Base-by-base conservation (phyloP, 92 coral and sea anemone genomes). In the Desmophyllum pertusum region DNA sequence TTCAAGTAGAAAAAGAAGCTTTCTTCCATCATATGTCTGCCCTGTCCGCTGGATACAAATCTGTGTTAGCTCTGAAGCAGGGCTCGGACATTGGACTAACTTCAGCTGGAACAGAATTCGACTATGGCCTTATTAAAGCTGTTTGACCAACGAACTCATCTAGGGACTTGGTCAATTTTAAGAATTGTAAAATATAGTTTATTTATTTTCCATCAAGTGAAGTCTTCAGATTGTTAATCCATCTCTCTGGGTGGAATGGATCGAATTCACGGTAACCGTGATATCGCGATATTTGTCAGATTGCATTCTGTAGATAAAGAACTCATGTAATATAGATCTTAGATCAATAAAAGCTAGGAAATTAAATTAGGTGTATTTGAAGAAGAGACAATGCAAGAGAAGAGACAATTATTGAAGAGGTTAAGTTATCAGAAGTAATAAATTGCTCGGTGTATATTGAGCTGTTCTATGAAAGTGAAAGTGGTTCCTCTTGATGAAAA, bases 21-120 rank as follows among this genome's bases (percentile, higher is more conserved):
- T 97, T 97, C 78, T 97, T 97, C 80, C 97, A 97, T 70, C 99
- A 97, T 39, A 94, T 97, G 91, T 97, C 99, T 6, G 99, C 98
- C 2, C 77, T 97, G 66, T 97, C 98, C 3, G 99, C 98, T 50
- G 99, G 99, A 36, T 97, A 97, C 80, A 97, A 96, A 84, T 97
- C 99, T 31, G 98, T 97, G 13, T 78, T 97, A 68, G 97, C 95
- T 50, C 89, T 97, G 37, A 94, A 93, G 73, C 98, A 94, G 65
- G 98, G 98, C 3, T 79, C 88, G 30, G 95, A 92, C 50, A 91
- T 94, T 69, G 91, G 95, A 0, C 88, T 83, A 10, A 92, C 98
- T 27, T 87, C 94, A 41, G 62, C 70, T 39, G 84, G 67, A 48
- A 67, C 76, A 62, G 95, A 93, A 30, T 61, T 82, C 37, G 91